Percentiles rank a stretch among this genome's conserved stretches.
Evolutionary conservation across 2,888 invertebrate genomes (phyloP).

Genomic region (Eremobia ochroleuca): DNA sequence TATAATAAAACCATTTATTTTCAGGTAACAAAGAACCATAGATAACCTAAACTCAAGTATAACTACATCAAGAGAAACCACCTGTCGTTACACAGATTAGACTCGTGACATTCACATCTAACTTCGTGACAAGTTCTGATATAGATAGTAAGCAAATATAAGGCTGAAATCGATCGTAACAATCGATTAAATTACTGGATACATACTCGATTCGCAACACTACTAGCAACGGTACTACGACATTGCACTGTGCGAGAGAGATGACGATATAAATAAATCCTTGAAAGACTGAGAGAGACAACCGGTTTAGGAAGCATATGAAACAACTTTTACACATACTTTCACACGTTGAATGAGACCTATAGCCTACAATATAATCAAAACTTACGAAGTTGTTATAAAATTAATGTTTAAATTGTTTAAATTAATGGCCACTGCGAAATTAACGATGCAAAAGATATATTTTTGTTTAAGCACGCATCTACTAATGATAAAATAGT

Average conservation of each 20-base stretch:
- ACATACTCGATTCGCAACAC: constrained; percentile 62
- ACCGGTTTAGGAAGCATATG: constrained; percentile 67
- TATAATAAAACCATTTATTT: no score
- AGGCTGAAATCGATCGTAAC: constrained; percentile 36
- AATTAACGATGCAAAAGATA: constrained; percentile 23
- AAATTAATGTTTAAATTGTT: constrained; percentile 37
- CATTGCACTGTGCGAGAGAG: constrained; percentile 65
- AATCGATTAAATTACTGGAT: constrained; percentile 61
- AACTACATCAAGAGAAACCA: constrained; percentile 33
- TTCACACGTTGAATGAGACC: constrained; percentile 70
- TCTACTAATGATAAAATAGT: constrained; percentile 6
- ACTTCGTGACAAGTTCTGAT: constrained; percentile 38
- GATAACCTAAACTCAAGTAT: no score
- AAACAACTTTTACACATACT: constrained; percentile 76
- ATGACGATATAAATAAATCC: constrained; percentile 39
- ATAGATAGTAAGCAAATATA: constrained; percentile 35
- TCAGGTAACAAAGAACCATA: no score
- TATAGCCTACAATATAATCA: constrained; percentile 54
- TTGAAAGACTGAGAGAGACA: constrained; percentile 60
- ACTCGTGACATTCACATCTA: constrained; percentile 25
- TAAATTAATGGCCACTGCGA: constrained; percentile 7
- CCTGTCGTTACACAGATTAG: constrained; percentile 13
- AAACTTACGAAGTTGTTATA: constrained; percentile 39
- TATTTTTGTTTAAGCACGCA: constrained; percentile 23
- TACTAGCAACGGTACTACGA: constrained; percentile 69